Percentiles rank a stretch among this genome's conserved stretches.
These are phyloP conservation scores for Perdita meconis DNA, from an alignment of 2,888 invertebrate species.

Conservation along the genomic window DNA sequence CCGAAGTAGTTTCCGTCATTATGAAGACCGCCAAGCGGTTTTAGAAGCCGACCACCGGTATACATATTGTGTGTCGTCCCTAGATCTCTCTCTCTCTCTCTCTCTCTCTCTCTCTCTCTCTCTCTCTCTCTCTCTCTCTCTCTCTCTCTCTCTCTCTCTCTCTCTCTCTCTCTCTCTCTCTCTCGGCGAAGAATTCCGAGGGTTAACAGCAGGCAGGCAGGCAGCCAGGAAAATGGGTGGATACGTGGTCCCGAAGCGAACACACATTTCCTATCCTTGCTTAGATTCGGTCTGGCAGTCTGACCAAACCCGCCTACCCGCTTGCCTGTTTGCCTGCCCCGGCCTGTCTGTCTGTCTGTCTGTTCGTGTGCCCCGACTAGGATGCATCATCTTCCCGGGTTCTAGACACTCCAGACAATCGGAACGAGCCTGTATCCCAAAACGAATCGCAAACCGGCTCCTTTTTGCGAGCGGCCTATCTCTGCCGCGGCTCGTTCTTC, in stretches of 20 bases:
- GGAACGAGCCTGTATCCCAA: slow-evolving; percentile 55
- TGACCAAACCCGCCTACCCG: slow-evolving; percentile 29
- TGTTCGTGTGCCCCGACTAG: slow-evolving; percentile 43
- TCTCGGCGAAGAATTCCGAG: slow-evolving; percentile 68
- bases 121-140: slow-evolving; percentile 12
- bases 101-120: slow-evolving; percentile 5
- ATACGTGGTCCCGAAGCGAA: slow-evolving; percentile 18
- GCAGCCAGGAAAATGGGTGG: slow-evolving; percentile 59
- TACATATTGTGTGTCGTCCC: slow-evolving; percentile 67
- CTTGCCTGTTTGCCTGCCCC: slow-evolving; percentile 25
- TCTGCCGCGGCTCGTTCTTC: slow-evolving; percentile 50
- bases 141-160: slow-evolving; percentile 1
- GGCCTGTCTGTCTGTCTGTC: slow-evolving; percentile 38
- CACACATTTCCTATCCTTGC: slow-evolving; percentile 23
- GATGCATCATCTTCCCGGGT: slow-evolving; percentile 67
- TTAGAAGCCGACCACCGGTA: slow-evolving; percentile 58
- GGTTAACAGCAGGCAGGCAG: slow-evolving; percentile 68
- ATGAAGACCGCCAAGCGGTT: slow-evolving; percentile 20
- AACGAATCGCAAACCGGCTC: slow-evolving; percentile 71
- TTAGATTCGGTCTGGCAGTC: slow-evolving; percentile 16
- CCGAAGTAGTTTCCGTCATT: slow-evolving; percentile 30
- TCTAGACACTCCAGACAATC: slow-evolving; percentile 52
- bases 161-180: slow-evolving; percentile 10
- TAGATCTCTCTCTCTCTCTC: slow-evolving; percentile 4
- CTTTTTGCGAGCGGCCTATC: slow-evolving; percentile 57